phyloP scores from a whole-genome alignment of 2,888 invertebrate species.

The Drosophila prostipennis region DNA sequence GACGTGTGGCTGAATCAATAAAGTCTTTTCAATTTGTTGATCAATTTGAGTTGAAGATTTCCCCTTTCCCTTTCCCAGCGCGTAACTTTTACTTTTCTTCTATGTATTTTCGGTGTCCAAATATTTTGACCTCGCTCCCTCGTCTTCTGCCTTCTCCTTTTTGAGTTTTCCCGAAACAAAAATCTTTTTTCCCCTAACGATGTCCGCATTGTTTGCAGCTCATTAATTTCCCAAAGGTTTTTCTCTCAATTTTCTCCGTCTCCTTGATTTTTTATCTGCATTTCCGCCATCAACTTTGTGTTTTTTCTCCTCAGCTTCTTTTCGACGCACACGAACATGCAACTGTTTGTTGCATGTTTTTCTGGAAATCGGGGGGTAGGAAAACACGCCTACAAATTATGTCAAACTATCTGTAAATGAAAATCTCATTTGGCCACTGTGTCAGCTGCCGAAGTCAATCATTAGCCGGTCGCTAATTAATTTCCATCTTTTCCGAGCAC shows the following conservation, averaged over 20 bases:
- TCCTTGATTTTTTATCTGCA: constrained; percentile 66
- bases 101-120: constrained; percentile 49
- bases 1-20: constrained; percentile 13
- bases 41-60: not conserved
- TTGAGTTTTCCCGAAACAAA: constrained; percentile 12
- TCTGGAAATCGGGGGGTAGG: not conserved
- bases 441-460: constrained; percentile 36
- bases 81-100: constrained; percentile 57
- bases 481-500: constrained; percentile 7
- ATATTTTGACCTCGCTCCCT: constrained; percentile 44
- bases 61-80: not conserved
- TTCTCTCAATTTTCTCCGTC: constrained; percentile 18
- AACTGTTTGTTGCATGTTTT: constrained; percentile 32
- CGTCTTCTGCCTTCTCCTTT: constrained; percentile 20
- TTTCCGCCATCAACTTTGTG: constrained; percentile 64
- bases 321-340: constrained; percentile 59
- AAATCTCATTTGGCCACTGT: constrained; percentile 48
- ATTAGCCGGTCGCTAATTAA: constrained; percentile 18
- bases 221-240: constrained; percentile 75
- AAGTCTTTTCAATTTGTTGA: constrained; percentile 7
- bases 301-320: constrained; percentile 32
- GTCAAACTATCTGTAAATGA: constrained; percentile 34
- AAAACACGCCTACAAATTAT: constrained; percentile 60
- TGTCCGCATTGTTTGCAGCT: constrained; percentile 77
- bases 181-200: constrained; percentile 54